A percentile compares a stretch with the other conserved stretches of the same genome.
phyloP scores from a whole-genome alignment of 2,888 invertebrate species.

The Rhagium mordax region DNA sequence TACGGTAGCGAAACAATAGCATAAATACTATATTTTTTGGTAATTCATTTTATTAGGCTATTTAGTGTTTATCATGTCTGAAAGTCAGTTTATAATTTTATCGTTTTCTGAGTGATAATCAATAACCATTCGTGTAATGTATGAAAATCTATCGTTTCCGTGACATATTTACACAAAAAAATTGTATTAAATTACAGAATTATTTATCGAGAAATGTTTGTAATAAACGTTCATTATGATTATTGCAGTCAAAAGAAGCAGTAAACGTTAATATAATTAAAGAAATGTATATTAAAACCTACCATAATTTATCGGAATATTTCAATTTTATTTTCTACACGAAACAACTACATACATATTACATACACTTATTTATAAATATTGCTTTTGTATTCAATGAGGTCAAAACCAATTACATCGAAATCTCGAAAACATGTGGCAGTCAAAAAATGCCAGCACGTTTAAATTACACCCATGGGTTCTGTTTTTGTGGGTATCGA shows the following conservation, averaged over 20 bases:
- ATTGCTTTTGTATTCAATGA: too few species aligned
- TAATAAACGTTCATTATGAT: not conserved
- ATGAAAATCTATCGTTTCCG: constrained; percentile 16
- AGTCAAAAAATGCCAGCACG: too few species aligned
- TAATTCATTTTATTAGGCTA: constrained; percentile 1
- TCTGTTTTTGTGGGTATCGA: too few species aligned
- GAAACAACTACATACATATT: too few species aligned
- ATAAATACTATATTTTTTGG: not conserved
- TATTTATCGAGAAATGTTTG: not conserved
- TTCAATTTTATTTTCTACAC: too few species aligned
- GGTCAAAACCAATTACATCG: too few species aligned
- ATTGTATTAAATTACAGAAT: not conserved
- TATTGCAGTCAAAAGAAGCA: not conserved
- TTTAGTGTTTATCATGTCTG: not conserved
- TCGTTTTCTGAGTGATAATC: constrained; percentile 32
- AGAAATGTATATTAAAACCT: not conserved
- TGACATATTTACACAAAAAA: not conserved
- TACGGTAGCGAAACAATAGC: not conserved
- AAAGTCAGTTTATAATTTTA: constrained; percentile 5
- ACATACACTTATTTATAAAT: too few species aligned
- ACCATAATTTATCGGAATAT: too few species aligned
- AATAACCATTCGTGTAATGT: constrained; percentile 1
- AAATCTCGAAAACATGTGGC: too few species aligned
- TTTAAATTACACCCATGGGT: too few species aligned
- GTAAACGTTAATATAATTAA: not conserved